Conservation (phyloP, 2,797 vertebrate genomes). For the Microhierax caerulescens region DNA sequence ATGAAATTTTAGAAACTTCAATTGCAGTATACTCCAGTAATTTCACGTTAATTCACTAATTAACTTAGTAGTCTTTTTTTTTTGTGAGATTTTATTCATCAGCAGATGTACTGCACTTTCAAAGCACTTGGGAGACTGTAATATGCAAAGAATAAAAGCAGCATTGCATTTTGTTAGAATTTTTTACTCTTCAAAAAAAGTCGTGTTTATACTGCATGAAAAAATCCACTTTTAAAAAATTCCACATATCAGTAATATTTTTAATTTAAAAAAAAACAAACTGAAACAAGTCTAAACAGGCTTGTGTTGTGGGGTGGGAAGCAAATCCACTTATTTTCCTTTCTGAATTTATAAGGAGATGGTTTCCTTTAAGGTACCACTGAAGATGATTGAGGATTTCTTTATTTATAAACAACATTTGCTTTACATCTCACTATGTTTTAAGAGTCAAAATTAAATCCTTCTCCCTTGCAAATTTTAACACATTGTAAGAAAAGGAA, state of each 20-base stretch:
- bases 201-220: background rate
- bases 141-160: background rate
- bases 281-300: background rate
- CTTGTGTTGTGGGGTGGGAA: background rate
- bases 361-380: background rate
- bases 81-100: background rate
- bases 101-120: background rate
- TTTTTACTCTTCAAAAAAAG: background rate
- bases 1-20: background rate
- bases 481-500: background rate
- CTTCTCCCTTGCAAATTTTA: background rate
- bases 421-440: background rate
- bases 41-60: background rate
- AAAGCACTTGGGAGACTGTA: background rate
- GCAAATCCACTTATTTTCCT: background rate
- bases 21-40: background rate
- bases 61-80: background rate
- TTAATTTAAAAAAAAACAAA: background rate
- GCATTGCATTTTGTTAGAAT: background rate
- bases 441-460: background rate
- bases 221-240: background rate
- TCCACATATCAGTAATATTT: accelerated
- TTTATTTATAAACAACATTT: background rate
- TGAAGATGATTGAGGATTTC: background rate
- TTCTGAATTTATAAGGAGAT: background rate